Percentiles rank a stretch among this genome's conserved stretches.
phyloP scores from a whole-genome alignment of 2,113 vertebrate genomes.

The Condylura cristata region DNA sequence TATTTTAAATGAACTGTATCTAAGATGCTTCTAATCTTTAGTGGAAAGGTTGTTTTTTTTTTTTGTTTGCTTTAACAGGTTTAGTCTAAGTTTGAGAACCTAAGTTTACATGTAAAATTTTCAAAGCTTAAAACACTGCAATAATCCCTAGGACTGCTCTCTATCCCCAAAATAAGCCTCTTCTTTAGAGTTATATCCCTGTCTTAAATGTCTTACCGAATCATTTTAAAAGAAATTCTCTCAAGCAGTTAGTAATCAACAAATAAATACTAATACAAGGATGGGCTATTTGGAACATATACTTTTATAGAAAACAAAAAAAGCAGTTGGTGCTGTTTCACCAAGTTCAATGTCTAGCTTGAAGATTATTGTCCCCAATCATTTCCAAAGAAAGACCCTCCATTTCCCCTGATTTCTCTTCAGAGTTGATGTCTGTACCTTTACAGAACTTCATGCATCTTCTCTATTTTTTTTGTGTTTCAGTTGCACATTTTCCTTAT shows the following conservation, averaged over 20 bases:
- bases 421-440: neutral
- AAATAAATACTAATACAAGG: neutral
- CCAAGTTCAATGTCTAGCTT: neutral
- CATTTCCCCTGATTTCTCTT: neutral
- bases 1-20: conserved; percentile 8
- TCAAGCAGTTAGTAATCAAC: neutral
- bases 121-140: neutral
- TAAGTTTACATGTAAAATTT: neutral
- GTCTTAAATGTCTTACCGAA: neutral
- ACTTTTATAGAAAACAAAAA: neutral
- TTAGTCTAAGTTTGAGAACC: conserved; percentile 9
- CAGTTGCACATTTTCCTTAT: neutral
- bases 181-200: neutral
- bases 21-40: neutral
- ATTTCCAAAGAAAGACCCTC: neutral
- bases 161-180: neutral
- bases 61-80: neutral
- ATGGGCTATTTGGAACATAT: neutral
- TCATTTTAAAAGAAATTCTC: neutral
- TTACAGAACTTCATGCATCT: neutral
- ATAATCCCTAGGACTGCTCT: neutral
- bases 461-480: neutral
- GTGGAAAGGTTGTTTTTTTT: neutral
- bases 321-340: neutral
- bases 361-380: neutral